phyloP scores from a whole-genome alignment of 2,888 invertebrate genomes.

The Diplazon laetatorius region DNA sequence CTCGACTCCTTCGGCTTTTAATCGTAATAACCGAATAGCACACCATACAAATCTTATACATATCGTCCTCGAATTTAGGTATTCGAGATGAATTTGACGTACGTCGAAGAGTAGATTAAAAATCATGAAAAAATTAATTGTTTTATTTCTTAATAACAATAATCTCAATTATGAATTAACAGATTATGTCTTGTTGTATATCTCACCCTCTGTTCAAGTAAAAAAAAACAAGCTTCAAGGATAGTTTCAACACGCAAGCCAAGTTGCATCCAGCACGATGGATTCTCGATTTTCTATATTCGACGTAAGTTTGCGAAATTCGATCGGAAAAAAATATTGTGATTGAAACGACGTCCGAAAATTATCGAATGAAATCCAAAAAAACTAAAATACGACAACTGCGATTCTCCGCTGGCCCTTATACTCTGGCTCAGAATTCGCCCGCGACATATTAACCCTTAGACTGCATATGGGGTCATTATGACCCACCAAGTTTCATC shows the following conservation, averaged over 20 bases:
- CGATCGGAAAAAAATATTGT: no score
- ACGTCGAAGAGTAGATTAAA: slow-evolving; percentile 20
- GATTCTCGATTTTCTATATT: no score
- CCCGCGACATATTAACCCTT: slow-evolving; percentile 77
- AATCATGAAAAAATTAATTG: slow-evolving; percentile 5
- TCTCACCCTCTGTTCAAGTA: slow-evolving; percentile 26
- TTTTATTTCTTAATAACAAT: slow-evolving; percentile 56
- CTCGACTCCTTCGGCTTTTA: slow-evolving; percentile 70
- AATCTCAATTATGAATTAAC: slow-evolving; percentile 65
- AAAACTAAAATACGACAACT: slow-evolving; percentile 73
- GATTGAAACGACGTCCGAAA: no score
- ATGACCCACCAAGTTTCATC: no score
- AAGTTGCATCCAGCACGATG: no score
- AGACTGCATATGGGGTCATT: no score
- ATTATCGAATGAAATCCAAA: neutral
- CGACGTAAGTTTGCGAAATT: no score
- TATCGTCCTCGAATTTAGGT: slow-evolving; percentile 71
- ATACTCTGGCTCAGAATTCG: slow-evolving; percentile 76
- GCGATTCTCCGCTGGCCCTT: slow-evolving; percentile 79
- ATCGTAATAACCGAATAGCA: slow-evolving; percentile 69
- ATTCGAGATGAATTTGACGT: slow-evolving; percentile 38
- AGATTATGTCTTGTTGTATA: slow-evolving; percentile 62
- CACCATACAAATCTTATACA: slow-evolving; percentile 77
- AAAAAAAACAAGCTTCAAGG: slow-evolving; percentile 10
- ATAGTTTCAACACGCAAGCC: no score